phyloP scores from a whole-genome alignment of 1,140 invertebrate species.

The Drosophila ambigua region DNA sequence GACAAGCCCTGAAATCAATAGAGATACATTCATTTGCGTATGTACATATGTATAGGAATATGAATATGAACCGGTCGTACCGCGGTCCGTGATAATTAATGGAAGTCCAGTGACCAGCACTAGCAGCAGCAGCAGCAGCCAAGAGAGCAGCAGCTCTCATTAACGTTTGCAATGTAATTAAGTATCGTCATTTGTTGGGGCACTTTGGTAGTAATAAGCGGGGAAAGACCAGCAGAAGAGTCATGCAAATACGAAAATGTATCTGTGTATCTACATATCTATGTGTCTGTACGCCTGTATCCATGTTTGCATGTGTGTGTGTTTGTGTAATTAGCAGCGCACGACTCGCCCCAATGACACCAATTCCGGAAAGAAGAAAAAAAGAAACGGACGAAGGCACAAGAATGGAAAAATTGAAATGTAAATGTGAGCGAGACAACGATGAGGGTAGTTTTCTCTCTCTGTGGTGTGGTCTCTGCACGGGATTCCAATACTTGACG shows the following conservation, averaged over 20 bases:
- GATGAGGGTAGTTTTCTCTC: slow-evolving; percentile 50
- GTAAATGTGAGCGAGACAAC: slow-evolving; percentile 27
- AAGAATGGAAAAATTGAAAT: slow-evolving; percentile 38
- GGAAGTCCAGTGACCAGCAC: slow-evolving; percentile 5
- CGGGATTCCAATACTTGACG: slow-evolving; percentile 50
- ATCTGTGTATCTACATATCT: slow-evolving; percentile 8
- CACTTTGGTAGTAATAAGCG: slow-evolving; percentile 12
- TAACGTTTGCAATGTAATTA: slow-evolving; percentile 52
- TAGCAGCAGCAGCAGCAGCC: slow-evolving; percentile 6
- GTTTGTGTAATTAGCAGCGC: slow-evolving; percentile 62
- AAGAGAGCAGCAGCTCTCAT: slow-evolving; percentile 21
- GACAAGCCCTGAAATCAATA: slow-evolving; percentile 53
- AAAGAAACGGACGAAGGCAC: slow-evolving; percentile 12
- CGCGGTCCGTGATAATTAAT: slow-evolving; percentile 13
- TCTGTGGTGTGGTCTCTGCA: slow-evolving; percentile 12
- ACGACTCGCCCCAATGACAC: slow-evolving; percentile 71
- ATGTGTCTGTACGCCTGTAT: slow-evolving; percentile 9
- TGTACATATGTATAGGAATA: not conserved
- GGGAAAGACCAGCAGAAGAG: slow-evolving; percentile 9
- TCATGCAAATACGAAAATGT: slow-evolving; percentile 4
- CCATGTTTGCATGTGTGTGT: slow-evolving; percentile 21
- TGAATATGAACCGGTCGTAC: too few species aligned
- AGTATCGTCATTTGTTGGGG: slow-evolving; percentile 23
- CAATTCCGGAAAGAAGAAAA: slow-evolving; percentile 59
- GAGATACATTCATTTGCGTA: not conserved